Evolutionary conservation across 2,113 vertebrate species (phyloP).

Genomic region (Edolisoma coerulescens): DNA sequence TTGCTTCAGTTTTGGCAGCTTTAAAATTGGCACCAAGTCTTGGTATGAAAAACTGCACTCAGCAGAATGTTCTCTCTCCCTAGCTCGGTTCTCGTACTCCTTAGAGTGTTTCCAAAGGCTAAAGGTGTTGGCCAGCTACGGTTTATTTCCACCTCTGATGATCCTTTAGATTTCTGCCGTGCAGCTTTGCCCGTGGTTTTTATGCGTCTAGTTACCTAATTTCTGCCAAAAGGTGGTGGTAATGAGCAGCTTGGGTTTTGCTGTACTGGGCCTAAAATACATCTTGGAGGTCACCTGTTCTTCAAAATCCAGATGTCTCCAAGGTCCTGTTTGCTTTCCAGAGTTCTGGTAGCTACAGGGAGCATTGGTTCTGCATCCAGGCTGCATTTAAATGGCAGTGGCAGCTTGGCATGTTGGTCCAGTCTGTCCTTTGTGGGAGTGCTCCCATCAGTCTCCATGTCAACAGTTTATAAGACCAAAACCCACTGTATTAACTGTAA

Average conservation of each 20-base stretch:
- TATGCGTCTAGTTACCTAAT: not conserved
- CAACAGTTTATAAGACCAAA: not conserved
- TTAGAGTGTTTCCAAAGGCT: not conserved
- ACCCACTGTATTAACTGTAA: not conserved
- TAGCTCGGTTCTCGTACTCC: not conserved
- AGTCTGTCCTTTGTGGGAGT: not conserved
- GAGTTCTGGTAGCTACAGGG: not conserved
- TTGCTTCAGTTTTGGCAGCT: not conserved
- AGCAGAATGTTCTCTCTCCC: not conserved
- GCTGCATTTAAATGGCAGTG: not conserved
- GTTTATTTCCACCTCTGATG: not conserved
- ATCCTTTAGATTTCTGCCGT: not conserved
- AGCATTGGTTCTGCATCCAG: rapidly evolving
- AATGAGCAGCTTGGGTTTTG: not conserved
- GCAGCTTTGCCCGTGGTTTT: not conserved
- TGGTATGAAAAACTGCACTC: not conserved
- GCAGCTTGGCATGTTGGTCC: not conserved
- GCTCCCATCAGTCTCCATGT: not conserved
- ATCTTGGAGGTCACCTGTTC: not conserved
- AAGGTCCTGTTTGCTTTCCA: not conserved
- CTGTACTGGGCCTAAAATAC: not conserved
- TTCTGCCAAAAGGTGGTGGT: not conserved
- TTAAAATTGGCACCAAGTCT: not conserved
- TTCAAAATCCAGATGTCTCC: not conserved
- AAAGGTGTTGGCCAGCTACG: not conserved